These are phyloP conservation scores for Nothocercus julius DNA, from an alignment of 2,113 vertebrate species.

Conservation along the genomic window DNA sequence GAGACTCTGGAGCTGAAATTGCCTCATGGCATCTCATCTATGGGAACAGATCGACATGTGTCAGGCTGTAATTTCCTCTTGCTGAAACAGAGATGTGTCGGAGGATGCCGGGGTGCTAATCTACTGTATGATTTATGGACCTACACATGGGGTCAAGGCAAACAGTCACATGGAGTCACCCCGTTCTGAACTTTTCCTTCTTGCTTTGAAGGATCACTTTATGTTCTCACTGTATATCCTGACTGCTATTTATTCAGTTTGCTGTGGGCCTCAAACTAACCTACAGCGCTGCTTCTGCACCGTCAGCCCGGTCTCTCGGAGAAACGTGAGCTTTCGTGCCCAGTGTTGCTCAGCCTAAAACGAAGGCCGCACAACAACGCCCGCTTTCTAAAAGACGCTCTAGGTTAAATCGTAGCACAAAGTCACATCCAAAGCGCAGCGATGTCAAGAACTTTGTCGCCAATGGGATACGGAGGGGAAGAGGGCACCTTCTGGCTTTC, in stretches of 20 bases:
- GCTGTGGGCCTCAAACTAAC: neutral
- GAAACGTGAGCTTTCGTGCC: neutral
- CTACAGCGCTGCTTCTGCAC: neutral
- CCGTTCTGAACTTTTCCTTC: neutral
- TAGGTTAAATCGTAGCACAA: neutral
- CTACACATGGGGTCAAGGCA: neutral
- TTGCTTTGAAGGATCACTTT: neutral
- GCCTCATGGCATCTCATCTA: neutral
- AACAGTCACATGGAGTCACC: neutral
- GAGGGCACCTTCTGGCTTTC: neutral
- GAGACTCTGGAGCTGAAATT: neutral
- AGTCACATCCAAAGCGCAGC: rapidly evolving
- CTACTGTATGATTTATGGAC: conserved; percentile 1
- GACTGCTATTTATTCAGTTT: conserved; percentile 1
- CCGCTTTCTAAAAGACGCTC: neutral
- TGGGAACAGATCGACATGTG: neutral
- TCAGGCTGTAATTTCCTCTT: neutral
- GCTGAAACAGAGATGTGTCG: neutral
- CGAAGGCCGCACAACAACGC: neutral
- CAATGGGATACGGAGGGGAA: neutral
- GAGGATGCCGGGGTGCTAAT: neutral
- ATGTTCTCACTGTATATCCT: neutral
- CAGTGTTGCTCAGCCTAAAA: conserved; percentile 10
- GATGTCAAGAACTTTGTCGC: neutral
- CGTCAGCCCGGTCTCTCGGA: neutral